Percentiles rank a stretch among this genome's conserved stretches.
Conservation (phyloP, 2,888 invertebrate species). For the Drosophila planitibia region DNA sequence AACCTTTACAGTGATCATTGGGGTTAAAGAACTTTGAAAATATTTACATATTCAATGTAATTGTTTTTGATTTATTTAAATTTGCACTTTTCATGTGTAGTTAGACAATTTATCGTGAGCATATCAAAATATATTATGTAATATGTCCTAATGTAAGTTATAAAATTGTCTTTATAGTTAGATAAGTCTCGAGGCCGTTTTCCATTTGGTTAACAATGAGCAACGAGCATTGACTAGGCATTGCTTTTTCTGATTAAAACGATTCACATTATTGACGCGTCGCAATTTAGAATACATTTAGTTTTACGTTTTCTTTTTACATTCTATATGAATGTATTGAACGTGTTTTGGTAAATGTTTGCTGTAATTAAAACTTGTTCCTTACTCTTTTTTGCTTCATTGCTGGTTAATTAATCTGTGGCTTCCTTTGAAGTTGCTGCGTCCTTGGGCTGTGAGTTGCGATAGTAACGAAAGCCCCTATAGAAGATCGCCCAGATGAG, state of each 20-base stretch:
- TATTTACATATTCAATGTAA: constrained; percentile 22
- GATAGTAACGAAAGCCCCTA: constrained; percentile 52
- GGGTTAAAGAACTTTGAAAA: neutral
- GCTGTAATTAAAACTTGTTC: neutral
- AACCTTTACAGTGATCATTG: constrained; percentile 21
- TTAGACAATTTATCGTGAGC: constrained; percentile 43
- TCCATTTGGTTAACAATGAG: constrained; percentile 22
- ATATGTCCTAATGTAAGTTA: constrained; percentile 31
- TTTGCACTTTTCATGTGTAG: constrained; percentile 42
- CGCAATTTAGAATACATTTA: constrained; percentile 29
- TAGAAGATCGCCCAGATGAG: constrained; percentile 86
- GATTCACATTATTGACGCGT: constrained; percentile 26
- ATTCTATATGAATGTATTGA: constrained; percentile 1
- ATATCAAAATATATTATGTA: constrained; percentile 69
- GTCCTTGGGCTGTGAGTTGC: neutral
- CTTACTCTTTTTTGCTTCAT: neutral
- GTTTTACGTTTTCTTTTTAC: neutral
- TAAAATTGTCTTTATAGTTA: constrained; percentile 61
- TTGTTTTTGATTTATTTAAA: constrained; percentile 42
- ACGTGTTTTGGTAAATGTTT: constrained; percentile 12
- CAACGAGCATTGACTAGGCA: constrained; percentile 52
- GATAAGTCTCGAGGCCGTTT: constrained; percentile 53
- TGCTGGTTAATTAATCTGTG: constrained; percentile 34
- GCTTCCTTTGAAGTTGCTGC: constrained; percentile 31
- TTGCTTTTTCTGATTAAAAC: constrained; percentile 34